Conservation (phyloP, 1,140 invertebrate species). For the Chironomus striatipennis region DNA sequence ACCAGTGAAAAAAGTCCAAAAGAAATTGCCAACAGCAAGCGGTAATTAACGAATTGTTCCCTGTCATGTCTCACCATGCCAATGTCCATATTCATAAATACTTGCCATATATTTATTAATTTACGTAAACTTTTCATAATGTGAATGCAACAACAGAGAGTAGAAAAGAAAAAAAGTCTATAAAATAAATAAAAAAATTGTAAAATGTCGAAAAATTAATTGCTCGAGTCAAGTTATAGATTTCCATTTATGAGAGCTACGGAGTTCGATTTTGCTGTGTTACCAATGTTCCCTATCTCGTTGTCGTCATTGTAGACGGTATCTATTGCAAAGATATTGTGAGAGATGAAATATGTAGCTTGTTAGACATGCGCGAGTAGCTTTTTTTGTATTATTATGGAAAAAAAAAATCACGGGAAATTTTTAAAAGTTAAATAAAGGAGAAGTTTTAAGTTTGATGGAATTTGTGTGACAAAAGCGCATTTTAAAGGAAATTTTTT, state of each 20-base stretch:
- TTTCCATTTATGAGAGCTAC: background rate
- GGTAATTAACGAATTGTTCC: background rate
- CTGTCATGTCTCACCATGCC: background rate
- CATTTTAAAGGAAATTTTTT: too few species aligned
- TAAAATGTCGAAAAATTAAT: constrained; percentile 4
- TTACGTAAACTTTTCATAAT: background rate
- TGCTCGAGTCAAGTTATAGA: background rate
- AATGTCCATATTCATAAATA: background rate
- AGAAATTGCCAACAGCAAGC: background rate
- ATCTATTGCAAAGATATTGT: background rate
- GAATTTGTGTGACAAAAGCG: too few species aligned
- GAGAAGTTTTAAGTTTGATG: too few species aligned
- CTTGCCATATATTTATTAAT: background rate
- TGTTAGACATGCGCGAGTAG: background rate
- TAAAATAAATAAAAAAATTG: background rate
- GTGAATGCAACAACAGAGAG: too few species aligned
- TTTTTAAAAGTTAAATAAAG: too few species aligned
- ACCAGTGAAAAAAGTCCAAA: too few species aligned
- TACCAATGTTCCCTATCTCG: too few species aligned
- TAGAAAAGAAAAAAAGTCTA: background rate
- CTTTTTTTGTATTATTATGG: too few species aligned
- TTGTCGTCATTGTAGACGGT: too few species aligned
- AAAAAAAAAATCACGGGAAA: too few species aligned
- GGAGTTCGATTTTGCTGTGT: background rate
- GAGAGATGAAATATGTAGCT: background rate